Evolutionary conservation across 2,113 vertebrate species (phyloP).

Genomic region (Anhinga rufa): DNA sequence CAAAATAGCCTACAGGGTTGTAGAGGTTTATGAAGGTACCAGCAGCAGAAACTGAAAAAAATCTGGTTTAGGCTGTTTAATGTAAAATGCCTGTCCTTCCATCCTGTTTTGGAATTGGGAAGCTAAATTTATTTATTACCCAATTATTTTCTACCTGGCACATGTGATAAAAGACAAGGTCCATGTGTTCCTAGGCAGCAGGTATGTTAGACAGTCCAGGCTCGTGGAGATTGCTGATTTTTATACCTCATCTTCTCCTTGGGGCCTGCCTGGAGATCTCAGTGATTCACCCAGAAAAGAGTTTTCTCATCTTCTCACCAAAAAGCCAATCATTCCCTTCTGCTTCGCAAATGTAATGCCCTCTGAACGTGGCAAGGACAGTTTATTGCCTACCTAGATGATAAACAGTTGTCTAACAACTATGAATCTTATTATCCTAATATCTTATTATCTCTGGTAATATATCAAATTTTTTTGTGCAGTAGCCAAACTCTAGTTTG

Average conservation of each 20-base stretch:
- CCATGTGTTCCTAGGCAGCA: neutral
- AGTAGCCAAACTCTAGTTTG: neutral
- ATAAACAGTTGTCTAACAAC: neutral
- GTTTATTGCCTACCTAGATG: neutral
- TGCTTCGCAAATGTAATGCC: neutral
- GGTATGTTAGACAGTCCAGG: neutral
- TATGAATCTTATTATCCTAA: neutral
- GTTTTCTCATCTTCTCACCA: neutral
- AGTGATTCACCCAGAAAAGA: neutral
- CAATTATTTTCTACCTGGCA: neutral
- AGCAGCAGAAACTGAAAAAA: neutral
- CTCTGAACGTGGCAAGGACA: neutral
- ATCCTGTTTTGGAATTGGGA: neutral
- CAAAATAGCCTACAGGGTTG: neutral
- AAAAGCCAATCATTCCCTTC: neutral
- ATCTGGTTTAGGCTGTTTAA: neutral
- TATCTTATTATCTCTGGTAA: neutral
- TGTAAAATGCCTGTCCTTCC: neutral
- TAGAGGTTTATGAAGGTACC: neutral
- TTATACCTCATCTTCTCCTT: neutral
- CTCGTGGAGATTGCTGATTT: neutral
- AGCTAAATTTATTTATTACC: neutral
- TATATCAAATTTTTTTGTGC: accelerated
- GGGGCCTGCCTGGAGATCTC: neutral
- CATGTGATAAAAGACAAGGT: neutral